Percentiles rank a stretch among this genome's conserved stretches.
These are phyloP conservation scores for Lagodon rhomboides DNA, from an alignment of 2,797 vertebrate genomes.

Conservation along the genomic window DNA sequence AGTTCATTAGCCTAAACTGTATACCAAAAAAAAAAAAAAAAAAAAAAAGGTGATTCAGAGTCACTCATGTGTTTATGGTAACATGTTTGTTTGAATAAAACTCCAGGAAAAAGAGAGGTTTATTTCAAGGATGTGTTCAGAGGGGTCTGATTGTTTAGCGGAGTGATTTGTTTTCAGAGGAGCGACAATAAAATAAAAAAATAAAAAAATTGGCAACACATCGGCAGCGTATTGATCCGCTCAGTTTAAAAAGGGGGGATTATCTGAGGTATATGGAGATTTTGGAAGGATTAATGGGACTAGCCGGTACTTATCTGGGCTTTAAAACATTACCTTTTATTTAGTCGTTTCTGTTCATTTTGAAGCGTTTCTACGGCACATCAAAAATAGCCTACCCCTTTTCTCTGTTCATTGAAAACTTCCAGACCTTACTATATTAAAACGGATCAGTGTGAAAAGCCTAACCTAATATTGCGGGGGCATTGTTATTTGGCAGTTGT, in stretches of 20 bases:
- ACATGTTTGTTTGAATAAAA: constrained; percentile 88
- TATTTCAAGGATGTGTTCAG: constrained; percentile 68
- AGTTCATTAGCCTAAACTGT: constrained; percentile 79
- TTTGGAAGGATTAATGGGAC: constrained; percentile 19
- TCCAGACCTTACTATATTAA: background rate
- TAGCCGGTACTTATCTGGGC: background rate
- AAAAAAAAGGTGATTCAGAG: constrained; percentile 76
- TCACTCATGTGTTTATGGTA: constrained; percentile 84
- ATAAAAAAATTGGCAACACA: constrained; percentile 20
- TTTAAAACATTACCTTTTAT: background rate
- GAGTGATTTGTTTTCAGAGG: background rate
- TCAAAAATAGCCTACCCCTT: background rate
- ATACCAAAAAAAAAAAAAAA: constrained; percentile 36
- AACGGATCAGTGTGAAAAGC: constrained; percentile 2
- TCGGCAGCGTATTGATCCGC: constrained; percentile 18
- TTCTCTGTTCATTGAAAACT: background rate
- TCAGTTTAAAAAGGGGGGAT: constrained; percentile 18
- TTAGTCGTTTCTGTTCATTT: constrained; percentile 1
- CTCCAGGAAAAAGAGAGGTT: constrained; percentile 77
- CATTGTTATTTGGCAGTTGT: background rate
- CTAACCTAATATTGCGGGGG: background rate
- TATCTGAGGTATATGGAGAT: constrained; percentile 20
- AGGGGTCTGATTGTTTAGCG: constrained; percentile 29
- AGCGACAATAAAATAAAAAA: constrained; percentile 27
- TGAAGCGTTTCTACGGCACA: constrained; percentile 18